Evolutionary conservation across 1,140 invertebrate genomes (phyloP), one percentile per base, ranked within the genome.

Genomic region (Nephila pilipes): DNA sequence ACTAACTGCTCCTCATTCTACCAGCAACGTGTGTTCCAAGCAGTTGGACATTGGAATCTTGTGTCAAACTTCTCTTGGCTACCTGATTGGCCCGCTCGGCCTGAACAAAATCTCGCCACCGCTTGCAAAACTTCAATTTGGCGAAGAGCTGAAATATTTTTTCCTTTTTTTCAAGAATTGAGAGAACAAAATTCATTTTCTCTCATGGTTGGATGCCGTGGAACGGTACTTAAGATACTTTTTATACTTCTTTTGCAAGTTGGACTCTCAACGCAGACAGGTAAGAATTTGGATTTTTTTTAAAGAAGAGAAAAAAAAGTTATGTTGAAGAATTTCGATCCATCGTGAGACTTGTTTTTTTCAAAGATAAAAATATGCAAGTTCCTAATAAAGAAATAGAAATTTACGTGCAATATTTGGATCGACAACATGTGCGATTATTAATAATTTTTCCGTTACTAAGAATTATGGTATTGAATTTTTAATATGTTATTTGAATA

Each of bases 201-300:
- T 91, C 89, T 91, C 36, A 91, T 91, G 89, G 54, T 85, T 91
- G 89, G 57, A 91, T 91, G 89, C 79, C 58, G 89, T 25, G 25
- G 69, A 36, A 58, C 29, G 80, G 58, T 38, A 83, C 58, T 91
- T 60, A 91, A 91, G 79, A 83, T 91, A 91, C 89, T 91, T 91
- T 91, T 91, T 60, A 25, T 83, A 65, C 29, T 91, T 91, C 55
- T 91, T 22, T 32, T 91, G 20, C 89, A 91, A 91, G 89, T 65
- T 46, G 79, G 69, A 60, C 14, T 91, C 25, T 46, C 46, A 6
- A 46, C 55, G 14, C 80, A 83, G 29, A 91, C 89, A 91, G 89
- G 89, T 91, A 91, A 36, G 75, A n/a, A 36, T 10, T 46, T 46
- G 46, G 8, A 46, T 10, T 46, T 46, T 6, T 10, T 46, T 10